Percentiles rank a stretch among this genome's conserved stretches.
Conservation (phyloP, 2,113 vertebrate species). For the Heterocephalus glaber region DNA sequence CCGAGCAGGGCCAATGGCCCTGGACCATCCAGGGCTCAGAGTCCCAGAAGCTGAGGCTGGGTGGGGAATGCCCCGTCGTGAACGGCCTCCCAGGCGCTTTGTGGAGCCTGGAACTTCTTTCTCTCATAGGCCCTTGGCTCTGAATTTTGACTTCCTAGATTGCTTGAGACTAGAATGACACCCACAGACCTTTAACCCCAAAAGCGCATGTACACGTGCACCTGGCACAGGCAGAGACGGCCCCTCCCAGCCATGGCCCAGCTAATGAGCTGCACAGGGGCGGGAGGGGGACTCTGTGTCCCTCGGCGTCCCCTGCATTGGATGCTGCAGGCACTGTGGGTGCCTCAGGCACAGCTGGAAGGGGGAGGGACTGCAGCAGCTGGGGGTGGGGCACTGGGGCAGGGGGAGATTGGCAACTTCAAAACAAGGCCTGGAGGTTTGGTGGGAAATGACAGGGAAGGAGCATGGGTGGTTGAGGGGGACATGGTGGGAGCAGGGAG, state of each 20-base stretch:
- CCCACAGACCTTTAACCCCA: no score
- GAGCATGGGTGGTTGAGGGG: neutral
- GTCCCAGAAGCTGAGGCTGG: neutral
- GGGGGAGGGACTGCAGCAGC: neutral
- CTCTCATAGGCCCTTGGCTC: neutral
- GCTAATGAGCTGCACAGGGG: neutral
- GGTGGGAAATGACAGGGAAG: neutral
- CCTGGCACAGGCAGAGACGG: accelerated
- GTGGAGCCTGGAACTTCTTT: neutral
- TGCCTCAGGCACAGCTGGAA: neutral
- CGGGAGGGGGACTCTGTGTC: neutral
- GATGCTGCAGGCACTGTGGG: neutral
- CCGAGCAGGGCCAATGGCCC: no score
- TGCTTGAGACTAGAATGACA: neutral
- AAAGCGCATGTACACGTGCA: accelerated
- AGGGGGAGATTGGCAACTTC: neutral
- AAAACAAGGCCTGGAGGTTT: neutral
- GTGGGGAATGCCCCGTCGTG: neutral
- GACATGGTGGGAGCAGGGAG: no score
- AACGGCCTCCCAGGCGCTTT: neutral
- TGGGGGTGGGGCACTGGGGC: neutral
- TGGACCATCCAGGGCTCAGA: no score
- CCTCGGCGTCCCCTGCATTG: neutral
- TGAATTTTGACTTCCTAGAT: neutral
- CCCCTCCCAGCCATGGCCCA: neutral